Evolutionary conservation across 2,888 invertebrate species (phyloP), one percentile per base, ranked within the genome.

Genomic region (Zygothrica quintamaculata): DNA sequence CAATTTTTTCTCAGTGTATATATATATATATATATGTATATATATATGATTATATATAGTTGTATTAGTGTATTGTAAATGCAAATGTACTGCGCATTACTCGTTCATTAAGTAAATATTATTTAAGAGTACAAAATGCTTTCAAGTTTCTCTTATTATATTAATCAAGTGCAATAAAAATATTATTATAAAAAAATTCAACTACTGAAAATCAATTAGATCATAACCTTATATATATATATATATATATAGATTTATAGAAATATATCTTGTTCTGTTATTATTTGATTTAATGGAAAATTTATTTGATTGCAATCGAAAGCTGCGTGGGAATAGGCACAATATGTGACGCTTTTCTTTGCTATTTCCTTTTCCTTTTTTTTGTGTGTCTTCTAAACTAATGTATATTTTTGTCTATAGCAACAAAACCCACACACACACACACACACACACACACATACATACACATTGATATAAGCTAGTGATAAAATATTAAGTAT

Each of bases 1-100:
- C 88, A 88, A 89, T 88, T 88, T 88, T 88, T 88, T 88, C 88
- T 88, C 88, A 85, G 81, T 86, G 82, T 86, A 74, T 80, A 68
- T 66, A 82, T 85, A 86, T 77, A 82, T 43, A 15, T 51, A 39
- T 51, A 39, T n/a, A 26, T 26, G 8, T 26, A 26, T 26, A 26
- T 26, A 26, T 26, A 70, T 52, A 34, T 39, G 50, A 61, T 58
- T 66, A 29, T 48, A 50, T 55, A 57, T 65, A 53, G 26, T 36
- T 31, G 16, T 48, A 36, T 43, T 60, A 36, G 29, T 16, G 34
- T 34, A 6, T 6, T 2, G 1, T 34, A 2, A 13, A 34, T 12
- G 1, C 3, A 2, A 34, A 34, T 34, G 9, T 22, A 22, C 18
- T 22, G 2, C 18, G 5, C 5, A 22, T 22, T 22, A 22, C 18